A percentile compares a stretch with the other conserved stretches of the same genome.
Conservation (phyloP, 2,797 vertebrate species). For the Labroides dimidiatus region DNA sequence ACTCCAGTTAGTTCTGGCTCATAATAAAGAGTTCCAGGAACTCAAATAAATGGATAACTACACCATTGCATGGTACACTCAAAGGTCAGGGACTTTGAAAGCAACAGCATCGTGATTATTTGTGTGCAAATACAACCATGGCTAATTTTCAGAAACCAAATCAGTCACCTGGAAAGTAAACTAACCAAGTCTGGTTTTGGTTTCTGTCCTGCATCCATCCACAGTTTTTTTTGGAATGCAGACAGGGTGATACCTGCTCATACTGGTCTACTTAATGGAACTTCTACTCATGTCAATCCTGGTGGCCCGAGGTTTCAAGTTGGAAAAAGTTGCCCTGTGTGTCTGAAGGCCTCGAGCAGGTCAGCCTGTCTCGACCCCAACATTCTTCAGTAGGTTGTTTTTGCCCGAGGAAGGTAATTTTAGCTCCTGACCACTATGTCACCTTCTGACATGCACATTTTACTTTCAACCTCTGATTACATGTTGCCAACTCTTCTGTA, state of each 20-base stretch:
- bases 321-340: conserved; percentile 23
- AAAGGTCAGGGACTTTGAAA: conserved; percentile 10
- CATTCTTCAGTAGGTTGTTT: conserved; percentile 46
- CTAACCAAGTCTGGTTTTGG: not conserved
- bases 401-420: conserved; percentile 45
- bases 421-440: conserved; percentile 15
- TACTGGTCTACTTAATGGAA: not conserved
- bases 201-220: not conserved
- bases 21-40: conserved; percentile 33
- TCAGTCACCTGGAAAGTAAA: not conserved
- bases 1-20: conserved; percentile 35
- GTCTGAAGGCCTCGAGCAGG: conserved; percentile 23
- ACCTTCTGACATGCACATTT: conserved; percentile 22
- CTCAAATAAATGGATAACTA: conserved; percentile 22
- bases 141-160: not conserved
- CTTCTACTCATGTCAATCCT: not conserved
- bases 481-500: not conserved
- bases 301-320: conserved; percentile 4
- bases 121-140: not conserved
- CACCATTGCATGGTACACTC: conserved; percentile 5
- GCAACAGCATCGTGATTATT: conserved; percentile 1
- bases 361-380: conserved; percentile 46
- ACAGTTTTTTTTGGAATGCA: not conserved
- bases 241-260: not conserved
- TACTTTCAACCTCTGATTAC: not conserved